Base-by-base conservation (phyloP, 2,113 vertebrate species). In the Archilochus colubris region DNA sequence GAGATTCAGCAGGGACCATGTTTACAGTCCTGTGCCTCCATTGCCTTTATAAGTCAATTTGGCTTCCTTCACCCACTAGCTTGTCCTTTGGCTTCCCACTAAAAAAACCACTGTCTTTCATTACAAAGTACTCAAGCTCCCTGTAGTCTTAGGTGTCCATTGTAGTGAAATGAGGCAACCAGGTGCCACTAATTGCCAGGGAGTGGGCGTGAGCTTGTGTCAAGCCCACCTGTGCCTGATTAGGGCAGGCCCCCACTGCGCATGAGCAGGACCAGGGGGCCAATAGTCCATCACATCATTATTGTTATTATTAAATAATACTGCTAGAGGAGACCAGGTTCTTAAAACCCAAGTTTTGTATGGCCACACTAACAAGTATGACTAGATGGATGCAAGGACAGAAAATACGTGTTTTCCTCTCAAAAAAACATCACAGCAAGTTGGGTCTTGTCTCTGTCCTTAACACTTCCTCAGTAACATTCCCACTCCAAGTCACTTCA, bases 381-480 rank as follows among this genome's bases (percentile, higher is more conserved):
- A 25, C 9, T 50, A 66, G 17, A 25, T 8, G 51, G 31, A 28
- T 31, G 12, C 9, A 66, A 82, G 20, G 11, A 13, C 53, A 82
- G n/a, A 44, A 85, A 67, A 63, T 3, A 38, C 0, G 0, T 4
- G 7, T 11, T 43, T 72, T 69, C 33, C 20, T 66, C 17, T 6
- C 15, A 4, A 16, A 21, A 69, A 50, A 59, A 2, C 12, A 5
- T 23, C 18, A 43, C 4, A 19, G 10, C 1, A 24, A 33, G 13
- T 2, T 15, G 24, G 6, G 14, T 24, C 22, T 63, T 74, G 31
- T 54, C 18, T 38, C 22, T 68, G 24, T 30, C 31, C 19, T 53
- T 40, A 40, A 40, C 40, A 40, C 40, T 40, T 40, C 40, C 40
- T 73, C 3, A 1, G 9, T n/a, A 77, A 50, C 7, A 27, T 7